Conservation (phyloP, 2,888 invertebrate genomes). For the Noctua janthe region DNA sequence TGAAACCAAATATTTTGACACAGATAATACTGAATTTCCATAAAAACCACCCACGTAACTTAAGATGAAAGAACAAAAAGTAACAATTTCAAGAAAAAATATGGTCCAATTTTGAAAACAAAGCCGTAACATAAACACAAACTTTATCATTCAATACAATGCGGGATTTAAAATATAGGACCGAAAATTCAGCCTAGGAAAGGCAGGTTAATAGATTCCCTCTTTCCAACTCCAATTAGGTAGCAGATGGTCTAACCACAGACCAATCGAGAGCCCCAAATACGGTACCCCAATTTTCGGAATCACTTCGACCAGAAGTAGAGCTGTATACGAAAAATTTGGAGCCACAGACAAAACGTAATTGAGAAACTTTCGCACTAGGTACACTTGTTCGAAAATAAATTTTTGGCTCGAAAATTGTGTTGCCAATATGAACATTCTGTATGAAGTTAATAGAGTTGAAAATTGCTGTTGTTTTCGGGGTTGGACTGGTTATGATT, state of each 20-base stretch:
- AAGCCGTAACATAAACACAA: not conserved
- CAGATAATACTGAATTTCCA: not conserved
- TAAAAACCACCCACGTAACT: not conserved
- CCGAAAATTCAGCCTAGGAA: slow-evolving; percentile 10
- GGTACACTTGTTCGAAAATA: not conserved
- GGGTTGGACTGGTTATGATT: not conserved
- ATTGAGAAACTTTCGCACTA: slow-evolving; percentile 36
- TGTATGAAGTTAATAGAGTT: slow-evolving; percentile 17
- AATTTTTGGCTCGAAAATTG: slow-evolving; percentile 15
- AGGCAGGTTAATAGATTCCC: slow-evolving; percentile 30
- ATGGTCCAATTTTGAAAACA: slow-evolving; percentile 1
- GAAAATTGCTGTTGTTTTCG: slow-evolving; percentile 6
- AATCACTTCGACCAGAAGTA: slow-evolving; percentile 30
- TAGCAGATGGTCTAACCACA: slow-evolving; percentile 47
- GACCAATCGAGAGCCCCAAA: slow-evolving; percentile 10
- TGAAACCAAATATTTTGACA: not conserved
- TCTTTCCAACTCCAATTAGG: slow-evolving; percentile 42
- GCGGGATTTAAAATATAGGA: slow-evolving; percentile 7
- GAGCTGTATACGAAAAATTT: slow-evolving; percentile 22
- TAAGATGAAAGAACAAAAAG: not conserved
- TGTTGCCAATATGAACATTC: slow-evolving; percentile 15
- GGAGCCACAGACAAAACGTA: slow-evolving; percentile 16
- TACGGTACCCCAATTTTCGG: slow-evolving; percentile 33
- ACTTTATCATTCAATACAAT: slow-evolving; percentile 15
- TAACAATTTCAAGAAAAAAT: not conserved